phyloP scores from a whole-genome alignment of 1,140 invertebrate species.

The Sinella curviseta region DNA sequence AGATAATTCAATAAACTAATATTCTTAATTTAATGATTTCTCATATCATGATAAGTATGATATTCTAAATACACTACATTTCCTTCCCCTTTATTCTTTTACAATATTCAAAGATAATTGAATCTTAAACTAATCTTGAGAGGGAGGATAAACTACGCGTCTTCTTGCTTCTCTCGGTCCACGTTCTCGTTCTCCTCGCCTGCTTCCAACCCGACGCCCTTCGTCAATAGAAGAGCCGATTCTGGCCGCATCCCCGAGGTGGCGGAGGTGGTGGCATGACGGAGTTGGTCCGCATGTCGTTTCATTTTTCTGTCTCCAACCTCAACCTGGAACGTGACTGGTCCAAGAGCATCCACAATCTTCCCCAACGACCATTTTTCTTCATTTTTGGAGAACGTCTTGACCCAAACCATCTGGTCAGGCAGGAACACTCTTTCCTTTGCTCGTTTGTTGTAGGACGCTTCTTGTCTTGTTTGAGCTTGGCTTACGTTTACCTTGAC shows the following conservation, averaged over 20 bases:
- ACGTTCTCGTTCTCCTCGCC: background rate
- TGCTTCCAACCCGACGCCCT: background rate
- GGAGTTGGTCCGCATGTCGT: constrained; percentile 38
- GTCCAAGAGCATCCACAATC: background rate
- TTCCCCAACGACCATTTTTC: background rate
- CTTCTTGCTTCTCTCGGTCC: too few species aligned
- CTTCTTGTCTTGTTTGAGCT: background rate
- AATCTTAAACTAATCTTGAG: too few species aligned
- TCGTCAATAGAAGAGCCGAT: background rate
- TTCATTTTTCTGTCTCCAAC: background rate
- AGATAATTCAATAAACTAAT: too few species aligned
- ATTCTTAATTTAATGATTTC: too few species aligned
- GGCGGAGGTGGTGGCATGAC: background rate
- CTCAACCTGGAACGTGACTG: background rate
- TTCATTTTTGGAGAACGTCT: background rate
- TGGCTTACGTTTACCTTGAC: background rate
- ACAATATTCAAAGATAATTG: background rate
- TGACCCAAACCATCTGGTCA: background rate
- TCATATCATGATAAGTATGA: too few species aligned
- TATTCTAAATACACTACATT: background rate
- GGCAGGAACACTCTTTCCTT: background rate
- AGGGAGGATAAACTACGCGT: too few species aligned
- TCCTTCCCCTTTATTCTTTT: background rate
- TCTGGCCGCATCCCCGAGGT: background rate
- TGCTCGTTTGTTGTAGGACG: background rate